phyloP scores from a whole-genome alignment of 2,888 invertebrate genomes.

The Strigamia transsilvanica region DNA sequence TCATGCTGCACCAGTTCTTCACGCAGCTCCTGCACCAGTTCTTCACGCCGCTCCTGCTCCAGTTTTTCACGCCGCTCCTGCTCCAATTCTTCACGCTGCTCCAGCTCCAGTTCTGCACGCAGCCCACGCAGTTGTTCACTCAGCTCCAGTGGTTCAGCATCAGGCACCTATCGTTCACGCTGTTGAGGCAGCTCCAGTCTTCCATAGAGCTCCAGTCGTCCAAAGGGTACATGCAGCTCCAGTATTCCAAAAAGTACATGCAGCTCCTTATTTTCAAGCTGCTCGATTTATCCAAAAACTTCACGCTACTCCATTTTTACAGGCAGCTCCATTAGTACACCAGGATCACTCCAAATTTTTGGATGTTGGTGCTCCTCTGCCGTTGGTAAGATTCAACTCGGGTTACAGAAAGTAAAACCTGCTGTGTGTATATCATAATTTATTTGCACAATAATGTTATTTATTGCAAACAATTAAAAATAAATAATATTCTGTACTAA shows the following conservation, averaged over 20 bases:
- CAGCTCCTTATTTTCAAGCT: not conserved
- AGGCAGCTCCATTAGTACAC: not conserved
- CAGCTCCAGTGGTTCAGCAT: not conserved
- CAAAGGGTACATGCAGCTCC: too few relatives aligned
- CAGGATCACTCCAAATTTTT: not conserved
- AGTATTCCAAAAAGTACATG: not conserved
- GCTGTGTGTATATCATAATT: not conserved
- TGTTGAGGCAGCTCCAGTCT: not conserved
- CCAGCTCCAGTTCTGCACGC: slow-evolving; percentile 14
- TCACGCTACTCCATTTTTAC: slow-evolving; percentile 2
- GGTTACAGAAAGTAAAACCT: slow-evolving; percentile 4
- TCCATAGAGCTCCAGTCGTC: not conserved
- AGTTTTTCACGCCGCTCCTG: not conserved
- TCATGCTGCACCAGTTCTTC: not conserved
- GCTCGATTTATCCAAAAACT: not conserved
- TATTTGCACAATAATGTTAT: not conserved
- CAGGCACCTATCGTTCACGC: not conserved
- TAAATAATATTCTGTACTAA: not conserved
- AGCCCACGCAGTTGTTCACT: not conserved
- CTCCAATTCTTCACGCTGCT: slow-evolving; percentile 25
- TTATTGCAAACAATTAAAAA: not conserved
- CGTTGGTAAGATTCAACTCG: not conserved
- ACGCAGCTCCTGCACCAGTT: not conserved
- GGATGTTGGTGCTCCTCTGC: not conserved
- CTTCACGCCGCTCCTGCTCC: slow-evolving; percentile 11